Evolutionary conservation across 2,888 invertebrate species (phyloP).

Genomic region (Amphipyra berbera): DNA sequence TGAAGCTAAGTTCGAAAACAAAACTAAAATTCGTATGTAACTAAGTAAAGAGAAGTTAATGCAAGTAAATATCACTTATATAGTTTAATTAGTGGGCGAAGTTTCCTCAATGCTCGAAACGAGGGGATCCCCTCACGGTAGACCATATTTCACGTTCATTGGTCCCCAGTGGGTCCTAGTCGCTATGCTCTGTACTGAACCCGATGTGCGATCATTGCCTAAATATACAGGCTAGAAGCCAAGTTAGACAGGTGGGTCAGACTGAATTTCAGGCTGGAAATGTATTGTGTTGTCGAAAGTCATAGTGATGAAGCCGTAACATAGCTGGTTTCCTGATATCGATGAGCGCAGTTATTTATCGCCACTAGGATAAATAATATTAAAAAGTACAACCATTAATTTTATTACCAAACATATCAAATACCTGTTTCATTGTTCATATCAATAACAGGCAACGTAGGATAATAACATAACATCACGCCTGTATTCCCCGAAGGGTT

Average conservation of each 20-base stretch:
- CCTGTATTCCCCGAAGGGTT: too few relatives aligned
- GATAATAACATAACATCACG: too few relatives aligned
- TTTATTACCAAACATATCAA: too few relatives aligned
- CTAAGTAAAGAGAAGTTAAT: constrained; percentile 58
- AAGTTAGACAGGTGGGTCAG: constrained; percentile 7
- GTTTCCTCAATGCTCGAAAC: constrained; percentile 52
- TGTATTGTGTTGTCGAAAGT: too few relatives aligned
- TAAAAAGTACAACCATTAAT: too few relatives aligned
- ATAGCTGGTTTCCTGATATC: too few relatives aligned
- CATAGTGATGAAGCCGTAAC: too few relatives aligned
- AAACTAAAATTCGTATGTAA: constrained; percentile 31
- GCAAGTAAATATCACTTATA: constrained; percentile 75
- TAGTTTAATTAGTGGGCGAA: constrained; percentile 75
- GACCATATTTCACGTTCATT: constrained; percentile 70
- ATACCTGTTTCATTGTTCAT: too few relatives aligned
- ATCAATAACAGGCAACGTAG: too few relatives aligned
- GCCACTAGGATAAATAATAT: too few relatives aligned
- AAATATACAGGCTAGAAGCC: constrained; percentile 25
- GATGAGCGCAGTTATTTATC: too few relatives aligned
- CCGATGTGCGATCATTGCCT: constrained; percentile 58
- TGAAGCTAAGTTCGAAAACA: background rate
- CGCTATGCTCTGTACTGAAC: constrained; percentile 46
- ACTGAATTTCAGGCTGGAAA: too few relatives aligned
- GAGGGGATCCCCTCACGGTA: constrained; percentile 42
- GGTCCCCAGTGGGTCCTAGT: constrained; percentile 66